Base-by-base conservation (phyloP, 2,888 invertebrate genomes). In the Pachliopta kotzebuea region DNA sequence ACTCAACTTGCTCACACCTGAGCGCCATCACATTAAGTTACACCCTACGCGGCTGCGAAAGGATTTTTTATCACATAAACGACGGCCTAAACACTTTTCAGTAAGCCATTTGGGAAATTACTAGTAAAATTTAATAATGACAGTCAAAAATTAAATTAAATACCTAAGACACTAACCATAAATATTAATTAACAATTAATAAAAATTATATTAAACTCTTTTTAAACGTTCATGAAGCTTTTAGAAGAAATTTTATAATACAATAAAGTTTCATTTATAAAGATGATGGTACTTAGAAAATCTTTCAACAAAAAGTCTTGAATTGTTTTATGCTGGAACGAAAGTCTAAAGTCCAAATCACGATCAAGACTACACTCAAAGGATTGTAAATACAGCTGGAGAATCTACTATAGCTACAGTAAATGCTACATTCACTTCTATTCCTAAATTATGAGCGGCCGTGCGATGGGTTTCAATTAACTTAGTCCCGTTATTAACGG, bases 401-500 rank as follows among this genome's bases (percentile, higher is more conserved):
- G 6, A 2, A 42, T 42, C 31, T 31, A 11, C 14, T 37, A 14
- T 37, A 37, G 37, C 37, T 37, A 37, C 37, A 37, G 37, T 37
- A 11, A 14, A 11, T 2, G 14, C 14, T 37, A 76, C 74, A 79
- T 76, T 71, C 71, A 76, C 69, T 70, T 78, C 76, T 78, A 80
- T 80, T 81, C 81, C 83, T 87, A 86, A 89, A 84, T 86, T 86
- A 90, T 84, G 77, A 77, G 79, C 75, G 77, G 74, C 76, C 77
- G 82, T 78, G 81, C 74, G 77, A 79, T 78, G 83, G 79, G 80
- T 84, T 87, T 86, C 86, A 90, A 89, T 90, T 89, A 89, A 89
- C 87, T 79, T 80, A 80, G 81, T 77, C 73, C 79, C 79, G 86
- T 88, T 88, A 90, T 89, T 86, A 88, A 90, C 89, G 89, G 87